Percentiles rank a stretch among this genome's conserved stretches.
phyloP scores from a whole-genome alignment of 2,888 invertebrate species.

The Archaeoteleia sp. region DNA sequence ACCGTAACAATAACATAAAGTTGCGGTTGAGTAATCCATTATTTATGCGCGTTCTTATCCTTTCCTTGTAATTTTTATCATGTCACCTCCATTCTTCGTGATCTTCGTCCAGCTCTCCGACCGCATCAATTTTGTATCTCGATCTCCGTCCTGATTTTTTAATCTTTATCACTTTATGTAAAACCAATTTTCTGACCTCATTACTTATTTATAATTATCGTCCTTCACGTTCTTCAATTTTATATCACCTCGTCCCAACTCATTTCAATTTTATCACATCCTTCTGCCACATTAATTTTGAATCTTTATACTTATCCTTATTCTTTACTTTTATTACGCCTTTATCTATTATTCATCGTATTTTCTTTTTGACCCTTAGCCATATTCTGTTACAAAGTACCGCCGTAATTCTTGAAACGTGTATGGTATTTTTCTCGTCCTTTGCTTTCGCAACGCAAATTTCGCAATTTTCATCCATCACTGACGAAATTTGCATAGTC shows the following conservation, averaged over 20 bases:
- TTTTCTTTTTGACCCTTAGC: conserved; percentile 18
- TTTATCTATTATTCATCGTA: conserved; percentile 15
- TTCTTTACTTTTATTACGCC: conserved; percentile 11
- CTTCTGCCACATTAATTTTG: background rate
- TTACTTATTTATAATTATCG: background rate
- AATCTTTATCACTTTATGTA: no score
- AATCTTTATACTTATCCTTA: background rate
- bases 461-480: conserved; percentile 31
- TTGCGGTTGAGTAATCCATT: no score
- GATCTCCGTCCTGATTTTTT: no score
- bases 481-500: conserved; percentile 33
- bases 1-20: no score
- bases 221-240: conserved; percentile 1
- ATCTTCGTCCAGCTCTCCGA: no score
- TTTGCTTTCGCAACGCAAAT: conserved; percentile 3
- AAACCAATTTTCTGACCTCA: background rate
- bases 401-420: conserved; percentile 15
- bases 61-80: no score
- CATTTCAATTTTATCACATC: background rate
- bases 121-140: no score
- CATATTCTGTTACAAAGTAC: conserved; percentile 7
- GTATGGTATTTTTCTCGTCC: conserved; percentile 7
- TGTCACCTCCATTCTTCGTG: no score
- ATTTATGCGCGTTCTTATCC: no score
- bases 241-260: background rate